Evolutionary conservation across 1,140 invertebrate species (phyloP).

Genomic region (Drosophila ambigua): DNA sequence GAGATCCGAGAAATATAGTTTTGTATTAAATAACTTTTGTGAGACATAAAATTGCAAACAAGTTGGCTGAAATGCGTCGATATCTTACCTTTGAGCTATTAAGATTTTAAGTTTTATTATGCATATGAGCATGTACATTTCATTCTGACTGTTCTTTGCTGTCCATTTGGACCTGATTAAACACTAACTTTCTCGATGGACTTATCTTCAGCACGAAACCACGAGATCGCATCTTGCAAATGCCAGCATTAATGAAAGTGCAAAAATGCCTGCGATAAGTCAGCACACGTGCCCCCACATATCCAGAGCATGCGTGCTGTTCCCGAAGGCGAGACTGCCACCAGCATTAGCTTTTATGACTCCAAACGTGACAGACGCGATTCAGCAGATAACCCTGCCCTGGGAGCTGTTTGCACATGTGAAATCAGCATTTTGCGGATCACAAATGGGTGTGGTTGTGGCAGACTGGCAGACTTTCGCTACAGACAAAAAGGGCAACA

Average conservation of each 20-base stretch:
- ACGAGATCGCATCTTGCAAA: background rate
- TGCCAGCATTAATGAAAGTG: background rate
- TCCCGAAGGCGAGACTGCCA: background rate
- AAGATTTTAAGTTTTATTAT: too few species aligned
- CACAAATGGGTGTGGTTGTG: background rate
- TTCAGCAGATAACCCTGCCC: background rate
- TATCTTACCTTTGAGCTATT: too few species aligned
- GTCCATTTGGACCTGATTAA: background rate
- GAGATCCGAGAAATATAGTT: too few species aligned
- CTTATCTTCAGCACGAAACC: too few species aligned
- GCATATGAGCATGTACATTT: too few species aligned
- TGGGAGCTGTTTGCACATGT: constrained; percentile 24
- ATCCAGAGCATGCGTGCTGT: constrained; percentile 7
- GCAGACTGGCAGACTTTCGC: background rate
- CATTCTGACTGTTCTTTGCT: background rate
- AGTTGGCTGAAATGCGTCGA: too few species aligned
- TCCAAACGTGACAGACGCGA: constrained; percentile 40
- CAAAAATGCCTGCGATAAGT: constrained; percentile 26
- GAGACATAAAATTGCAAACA: too few species aligned
- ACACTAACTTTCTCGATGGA: constrained; percentile 10
- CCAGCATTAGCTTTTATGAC: background rate
- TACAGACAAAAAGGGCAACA: background rate
- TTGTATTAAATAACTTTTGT: too few species aligned
- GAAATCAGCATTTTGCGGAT: constrained; percentile 23
- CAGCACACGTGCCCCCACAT: constrained; percentile 20